Percentiles rank a stretch among this genome's conserved stretches.
phyloP scores from a whole-genome alignment of 2,888 invertebrate species.

The Macrosoma leucophasiata region DNA sequence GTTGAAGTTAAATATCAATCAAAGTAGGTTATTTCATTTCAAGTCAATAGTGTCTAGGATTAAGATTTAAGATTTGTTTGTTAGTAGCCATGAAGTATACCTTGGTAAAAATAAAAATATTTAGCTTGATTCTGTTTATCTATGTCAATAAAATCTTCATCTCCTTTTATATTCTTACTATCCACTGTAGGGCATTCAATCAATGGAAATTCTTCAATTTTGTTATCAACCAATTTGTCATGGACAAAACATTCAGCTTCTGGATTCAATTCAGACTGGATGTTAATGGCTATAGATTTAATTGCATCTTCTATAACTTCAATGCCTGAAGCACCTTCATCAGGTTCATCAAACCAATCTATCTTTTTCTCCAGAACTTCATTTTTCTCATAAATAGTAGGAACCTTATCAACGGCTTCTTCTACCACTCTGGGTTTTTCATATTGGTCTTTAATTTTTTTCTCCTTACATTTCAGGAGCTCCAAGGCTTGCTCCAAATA shows the following conservation, averaged over 20 bases:
- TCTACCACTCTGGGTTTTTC: constrained; percentile 32
- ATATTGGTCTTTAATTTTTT: constrained; percentile 35
- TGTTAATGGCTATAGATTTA: constrained; percentile 24
- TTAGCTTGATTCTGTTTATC: constrained; percentile 69
- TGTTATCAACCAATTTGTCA: constrained; percentile 36
- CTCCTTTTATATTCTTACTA: no score
- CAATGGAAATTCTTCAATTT: constrained; percentile 46
- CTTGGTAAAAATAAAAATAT: constrained; percentile 89
- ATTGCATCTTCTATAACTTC: constrained; percentile 40
- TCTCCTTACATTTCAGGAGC: constrained; percentile 76
- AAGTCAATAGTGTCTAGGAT: constrained; percentile 3
- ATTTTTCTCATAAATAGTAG: constrained; percentile 47
- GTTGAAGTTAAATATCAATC: background rate
- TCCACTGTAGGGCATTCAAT: constrained; percentile 34
- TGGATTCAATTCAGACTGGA: constrained; percentile 51
- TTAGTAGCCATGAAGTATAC: no score
- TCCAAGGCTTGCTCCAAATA: constrained; percentile 90
- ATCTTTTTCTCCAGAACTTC: constrained; percentile 46
- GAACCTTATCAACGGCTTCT: constrained; percentile 29
- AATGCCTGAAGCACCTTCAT: constrained; percentile 54
- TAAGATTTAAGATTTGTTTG: no score
- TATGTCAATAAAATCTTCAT: constrained; percentile 42
- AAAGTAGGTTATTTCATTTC: background rate
- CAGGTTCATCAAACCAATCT: constrained; percentile 62
- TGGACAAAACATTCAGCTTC: constrained; percentile 47